Evolutionary conservation across 2,888 invertebrate species (phyloP).

Genomic region (Marronus borbonicus): DNA sequence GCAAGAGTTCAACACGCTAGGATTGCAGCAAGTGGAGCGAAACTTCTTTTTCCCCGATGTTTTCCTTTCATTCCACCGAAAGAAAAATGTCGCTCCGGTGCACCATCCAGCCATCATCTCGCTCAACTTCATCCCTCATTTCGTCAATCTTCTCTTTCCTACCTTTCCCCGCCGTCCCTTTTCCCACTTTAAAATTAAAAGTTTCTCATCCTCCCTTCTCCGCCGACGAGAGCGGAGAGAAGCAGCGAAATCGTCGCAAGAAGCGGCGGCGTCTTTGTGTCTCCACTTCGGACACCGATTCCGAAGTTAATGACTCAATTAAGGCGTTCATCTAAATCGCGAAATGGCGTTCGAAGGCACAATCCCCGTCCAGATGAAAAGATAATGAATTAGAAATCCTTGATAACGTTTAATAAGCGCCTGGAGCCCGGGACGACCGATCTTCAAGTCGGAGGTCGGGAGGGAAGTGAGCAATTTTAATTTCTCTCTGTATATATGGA

Average conservation of each 20-base stretch:
- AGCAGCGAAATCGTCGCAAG: slow-evolving; percentile 5
- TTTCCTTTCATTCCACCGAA: slow-evolving; percentile 30
- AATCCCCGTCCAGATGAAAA: slow-evolving; percentile 32
- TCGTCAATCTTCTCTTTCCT: neutral
- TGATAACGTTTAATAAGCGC: slow-evolving; percentile 43
- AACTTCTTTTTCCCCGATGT: neutral
- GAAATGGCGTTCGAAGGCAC: slow-evolving; percentile 26
- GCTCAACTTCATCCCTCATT: slow-evolving; percentile 7
- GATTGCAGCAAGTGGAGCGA: slow-evolving; percentile 15
- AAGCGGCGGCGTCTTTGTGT: slow-evolving; percentile 26
- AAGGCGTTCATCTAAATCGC: slow-evolving; percentile 26
- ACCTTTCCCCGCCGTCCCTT: neutral
- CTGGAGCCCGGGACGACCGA: neutral
- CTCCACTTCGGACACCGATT: slow-evolving; percentile 33
- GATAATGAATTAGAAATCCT: slow-evolving; percentile 42
- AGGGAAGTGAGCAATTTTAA: slow-evolving; percentile 1
- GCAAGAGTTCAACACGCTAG: neutral
- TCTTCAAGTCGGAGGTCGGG: neutral
- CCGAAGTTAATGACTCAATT: slow-evolving; percentile 44
- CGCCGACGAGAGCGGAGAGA: neutral
- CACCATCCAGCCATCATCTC: neutral
- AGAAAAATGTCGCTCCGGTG: slow-evolving; percentile 15
- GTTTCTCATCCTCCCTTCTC: slow-evolving; percentile 1
- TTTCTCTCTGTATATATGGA: neutral
- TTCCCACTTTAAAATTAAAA: slow-evolving; percentile 29